Base-by-base conservation (phyloP, 2,797 vertebrate species). In the Furcifer pardalis region DNA sequence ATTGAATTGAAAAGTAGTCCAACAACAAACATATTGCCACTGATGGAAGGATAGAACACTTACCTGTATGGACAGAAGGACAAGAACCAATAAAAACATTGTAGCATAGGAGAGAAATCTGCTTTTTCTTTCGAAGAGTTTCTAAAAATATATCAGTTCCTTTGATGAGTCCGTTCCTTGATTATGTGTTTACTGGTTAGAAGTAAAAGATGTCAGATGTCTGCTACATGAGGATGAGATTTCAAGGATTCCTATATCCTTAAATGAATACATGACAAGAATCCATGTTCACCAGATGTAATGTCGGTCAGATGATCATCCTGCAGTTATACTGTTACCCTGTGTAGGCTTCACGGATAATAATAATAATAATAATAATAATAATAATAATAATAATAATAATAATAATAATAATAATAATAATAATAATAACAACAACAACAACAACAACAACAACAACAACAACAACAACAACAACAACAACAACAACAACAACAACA, bases 1-100 rank as follows among this genome's bases (percentile, higher is more conserved):
- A 95, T 87, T 95, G 94, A 95, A 95, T 94, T 90, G 32, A 92
- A 92, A 92, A 90, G 12, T 0, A 89, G 86, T 90, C 86, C 82
- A 83, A 62, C 42, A 49, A 69, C 12, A 27, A 35, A 80, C 66
- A 17, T 27, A 13, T 80, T 49, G 60, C 35, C 32, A 62, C 6
- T 15, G 30, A 49, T 35, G 8, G 56, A 6, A 37, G 59, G 42
- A 49, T 46, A 1, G 23, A 2, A 49, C 40, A 37, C 23, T 37
- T 32, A 15, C 62, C 3, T 13, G 69, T 5, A 42, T 25, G 3
- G 27, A 17, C 35, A 62, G 63, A n/a, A 23, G 32, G 7, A 35
- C 59, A 37, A 30, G 27, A 42, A 32, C 9, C 23, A n/a, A 35
- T 6, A 62, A 6, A 3, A 62, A 19, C 56, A 62, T 32, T 40